These are phyloP conservation scores for Orestias chungarensis DNA, from an alignment of 2,797 vertebrate genomes.

Conservation along the genomic window DNA sequence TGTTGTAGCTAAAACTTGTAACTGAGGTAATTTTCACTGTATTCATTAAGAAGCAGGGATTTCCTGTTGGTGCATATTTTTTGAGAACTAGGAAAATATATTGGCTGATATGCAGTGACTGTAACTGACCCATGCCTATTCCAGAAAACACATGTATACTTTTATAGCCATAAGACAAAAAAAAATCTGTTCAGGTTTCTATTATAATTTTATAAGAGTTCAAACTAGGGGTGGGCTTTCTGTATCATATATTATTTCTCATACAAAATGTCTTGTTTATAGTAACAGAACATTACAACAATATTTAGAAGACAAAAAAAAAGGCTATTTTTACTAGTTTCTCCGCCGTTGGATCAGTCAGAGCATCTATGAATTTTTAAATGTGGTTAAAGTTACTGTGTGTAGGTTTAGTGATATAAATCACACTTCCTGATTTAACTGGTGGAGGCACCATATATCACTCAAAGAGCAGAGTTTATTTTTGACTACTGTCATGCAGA, in stretches of 20 bases:
- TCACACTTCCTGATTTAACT: not conserved
- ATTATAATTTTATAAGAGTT: not conserved
- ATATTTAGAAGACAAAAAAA: not conserved
- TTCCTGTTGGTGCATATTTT: too few relatives aligned
- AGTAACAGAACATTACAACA: not conserved
- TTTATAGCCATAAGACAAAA: conserved; percentile 8
- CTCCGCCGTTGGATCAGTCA: not conserved
- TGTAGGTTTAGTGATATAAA: not conserved
- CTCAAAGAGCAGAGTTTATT: not conserved
- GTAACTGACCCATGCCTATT: not conserved
- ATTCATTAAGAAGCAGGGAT: too few relatives aligned
- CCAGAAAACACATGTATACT: not conserved
- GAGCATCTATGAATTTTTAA: not conserved
- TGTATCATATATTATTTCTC: not conserved
- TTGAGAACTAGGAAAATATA: too few relatives aligned
- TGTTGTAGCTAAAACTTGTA: too few relatives aligned
- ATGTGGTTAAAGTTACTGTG: not conserved
- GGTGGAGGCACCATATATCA: not conserved
- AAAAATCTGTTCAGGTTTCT: not conserved
- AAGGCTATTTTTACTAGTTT: not conserved
- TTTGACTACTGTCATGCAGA: not conserved
- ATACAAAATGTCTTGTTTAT: not conserved
- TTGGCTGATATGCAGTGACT: too few relatives aligned
- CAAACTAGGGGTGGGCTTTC: not conserved
- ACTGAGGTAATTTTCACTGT: too few relatives aligned